Evolutionary conservation across 2,888 invertebrate species (phyloP).

Genomic region (Tenodera sinensis): DNA sequence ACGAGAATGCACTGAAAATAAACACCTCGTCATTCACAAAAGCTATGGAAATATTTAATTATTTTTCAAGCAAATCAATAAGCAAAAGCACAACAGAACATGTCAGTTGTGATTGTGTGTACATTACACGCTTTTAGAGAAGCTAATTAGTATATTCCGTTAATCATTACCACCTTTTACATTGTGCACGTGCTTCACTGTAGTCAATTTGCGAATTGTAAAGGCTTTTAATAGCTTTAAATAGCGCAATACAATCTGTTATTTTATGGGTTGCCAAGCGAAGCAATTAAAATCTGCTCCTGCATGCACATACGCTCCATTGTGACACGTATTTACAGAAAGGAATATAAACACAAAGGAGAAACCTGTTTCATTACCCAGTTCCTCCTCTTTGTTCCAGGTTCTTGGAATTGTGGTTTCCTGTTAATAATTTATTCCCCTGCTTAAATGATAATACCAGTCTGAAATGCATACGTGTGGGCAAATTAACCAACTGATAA

Average conservation of each 20-base stretch:
- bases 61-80: background rate
- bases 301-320: background rate
- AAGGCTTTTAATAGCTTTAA: background rate
- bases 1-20: background rate
- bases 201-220: background rate
- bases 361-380: background rate
- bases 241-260: background rate
- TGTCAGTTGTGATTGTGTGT: background rate
- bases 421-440: too few species aligned
- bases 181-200: background rate
- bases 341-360: background rate
- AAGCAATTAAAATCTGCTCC: background rate
- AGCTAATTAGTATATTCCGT: background rate
- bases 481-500: too few species aligned
- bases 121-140: background rate
- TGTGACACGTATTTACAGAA: background rate
- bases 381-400: too few species aligned
- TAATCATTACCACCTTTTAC: background rate
- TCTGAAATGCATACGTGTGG: too few species aligned
- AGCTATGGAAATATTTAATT: background rate
- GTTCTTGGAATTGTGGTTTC: too few species aligned
- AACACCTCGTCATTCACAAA: background rate
- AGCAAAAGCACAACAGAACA: background rate
- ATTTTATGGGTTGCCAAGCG: background rate
- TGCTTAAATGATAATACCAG: too few species aligned